Conservation (phyloP, 2,113 vertebrate genomes). For the Promerops cafer region DNA sequence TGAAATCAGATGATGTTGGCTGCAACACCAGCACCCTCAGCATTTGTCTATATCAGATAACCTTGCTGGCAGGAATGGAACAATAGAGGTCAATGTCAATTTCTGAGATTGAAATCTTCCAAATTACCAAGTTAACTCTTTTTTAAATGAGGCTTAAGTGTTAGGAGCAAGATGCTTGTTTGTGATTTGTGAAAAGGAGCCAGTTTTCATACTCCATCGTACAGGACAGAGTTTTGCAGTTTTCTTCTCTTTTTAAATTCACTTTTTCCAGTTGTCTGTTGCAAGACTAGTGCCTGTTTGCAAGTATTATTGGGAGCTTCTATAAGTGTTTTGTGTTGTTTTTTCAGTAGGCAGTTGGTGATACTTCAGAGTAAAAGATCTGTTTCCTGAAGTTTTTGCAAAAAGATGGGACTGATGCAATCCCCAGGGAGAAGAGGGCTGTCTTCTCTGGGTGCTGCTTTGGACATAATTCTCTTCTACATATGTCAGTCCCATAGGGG, state of each 20-base stretch:
- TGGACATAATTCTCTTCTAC: not conserved
- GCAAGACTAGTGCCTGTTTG: not conserved
- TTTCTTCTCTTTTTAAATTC: not conserved
- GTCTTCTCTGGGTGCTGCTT: not conserved
- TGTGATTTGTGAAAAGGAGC: not conserved
- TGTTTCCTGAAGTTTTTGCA: not conserved
- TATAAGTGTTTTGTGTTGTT: not conserved
- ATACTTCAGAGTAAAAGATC: not conserved
- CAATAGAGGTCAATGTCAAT: not conserved
- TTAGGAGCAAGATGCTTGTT: not conserved
- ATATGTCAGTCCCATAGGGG: not conserved
- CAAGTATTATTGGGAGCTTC: not conserved
- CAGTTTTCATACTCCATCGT: not conserved
- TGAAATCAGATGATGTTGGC: not conserved
- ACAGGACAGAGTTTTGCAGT: not conserved
- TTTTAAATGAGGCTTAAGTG: not conserved
- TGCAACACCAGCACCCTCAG: not conserved
- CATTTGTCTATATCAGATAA: not conserved
- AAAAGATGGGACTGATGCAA: accelerated
- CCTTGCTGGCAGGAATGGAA: not conserved
- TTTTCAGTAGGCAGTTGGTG: not conserved
- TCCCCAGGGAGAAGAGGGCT: not conserved
- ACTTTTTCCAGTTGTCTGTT: not conserved
- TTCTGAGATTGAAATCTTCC: not conserved
- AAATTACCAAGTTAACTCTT: not conserved